Percentiles rank a stretch among this genome's conserved stretches.
These are phyloP conservation scores for Actenoides hombroni DNA, from an alignment of 2,113 vertebrate genomes.

Conservation along the genomic window DNA sequence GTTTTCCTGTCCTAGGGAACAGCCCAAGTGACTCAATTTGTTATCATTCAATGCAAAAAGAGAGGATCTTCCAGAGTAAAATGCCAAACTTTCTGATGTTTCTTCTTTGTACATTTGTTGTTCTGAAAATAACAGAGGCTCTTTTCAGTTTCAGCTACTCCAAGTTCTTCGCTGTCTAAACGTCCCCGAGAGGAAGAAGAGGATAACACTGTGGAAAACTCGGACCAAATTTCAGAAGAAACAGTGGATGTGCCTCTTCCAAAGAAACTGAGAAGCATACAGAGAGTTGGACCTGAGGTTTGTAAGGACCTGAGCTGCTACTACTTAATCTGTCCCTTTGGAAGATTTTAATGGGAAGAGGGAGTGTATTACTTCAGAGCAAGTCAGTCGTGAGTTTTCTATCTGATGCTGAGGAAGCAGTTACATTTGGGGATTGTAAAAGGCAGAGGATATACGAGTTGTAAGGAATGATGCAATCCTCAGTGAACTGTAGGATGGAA, in stretches of 20 bases:
- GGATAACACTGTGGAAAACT: constrained; percentile 81
- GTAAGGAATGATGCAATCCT: neutral
- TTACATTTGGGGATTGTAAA: neutral
- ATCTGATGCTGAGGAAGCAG: neutral
- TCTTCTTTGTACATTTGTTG: neutral
- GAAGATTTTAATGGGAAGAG: neutral
- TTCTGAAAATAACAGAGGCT: neutral
- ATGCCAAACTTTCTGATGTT: neutral
- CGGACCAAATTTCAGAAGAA: constrained; percentile 84
- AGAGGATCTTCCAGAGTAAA: neutral
- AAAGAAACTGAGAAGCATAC: constrained; percentile 90
- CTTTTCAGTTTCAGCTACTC: constrained; percentile 87
- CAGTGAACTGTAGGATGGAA: neutral
- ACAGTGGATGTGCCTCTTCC: constrained; percentile 83
- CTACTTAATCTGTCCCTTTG: neutral
- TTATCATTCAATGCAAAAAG: neutral
- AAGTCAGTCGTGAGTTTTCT: neutral
- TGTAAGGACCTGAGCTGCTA: neutral
- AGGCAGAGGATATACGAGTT: neutral
- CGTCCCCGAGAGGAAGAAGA: constrained; percentile 92
- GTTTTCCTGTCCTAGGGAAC: neutral
- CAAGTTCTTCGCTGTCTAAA: constrained; percentile 87
- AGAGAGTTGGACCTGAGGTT: constrained; percentile 90
- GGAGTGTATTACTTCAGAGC: neutral
- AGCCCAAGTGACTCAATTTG: neutral